These are phyloP conservation scores for Blera fallax DNA, from an alignment of 2,888 invertebrate genomes.

Conservation along the genomic window DNA sequence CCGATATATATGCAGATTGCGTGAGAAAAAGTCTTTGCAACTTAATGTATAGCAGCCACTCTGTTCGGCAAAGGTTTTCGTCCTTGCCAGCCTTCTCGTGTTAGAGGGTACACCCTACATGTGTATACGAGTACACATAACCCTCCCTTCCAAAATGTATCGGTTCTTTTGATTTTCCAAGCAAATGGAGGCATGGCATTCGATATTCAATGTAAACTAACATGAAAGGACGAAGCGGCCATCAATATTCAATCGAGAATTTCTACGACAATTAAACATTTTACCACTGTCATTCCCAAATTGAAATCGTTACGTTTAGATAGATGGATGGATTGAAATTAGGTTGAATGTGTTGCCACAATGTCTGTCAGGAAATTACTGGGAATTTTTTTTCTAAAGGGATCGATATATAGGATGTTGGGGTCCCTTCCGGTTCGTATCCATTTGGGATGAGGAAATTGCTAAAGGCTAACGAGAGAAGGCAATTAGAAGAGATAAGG, in stretches of 20 bases:
- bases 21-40: slow-evolving; percentile 57
- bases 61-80: slow-evolving; percentile 25
- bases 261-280: slow-evolving; percentile 57
- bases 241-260: slow-evolving; percentile 17
- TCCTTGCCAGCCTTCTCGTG: not conserved
- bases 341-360: slow-evolving; percentile 1
- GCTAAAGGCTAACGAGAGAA: slow-evolving; percentile 7
- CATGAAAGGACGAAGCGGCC: not conserved
- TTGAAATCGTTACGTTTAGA: slow-evolving; percentile 40
- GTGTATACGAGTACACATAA: not conserved
- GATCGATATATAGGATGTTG: slow-evolving; percentile 6
- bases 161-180: slow-evolving; percentile 57
- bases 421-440: slow-evolving; percentile 34
- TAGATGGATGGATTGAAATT: slow-evolving; percentile 16
- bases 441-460: slow-evolving; percentile 14
- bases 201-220: slow-evolving; percentile 16
- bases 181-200: slow-evolving; percentile 30
- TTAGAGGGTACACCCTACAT: not conserved
- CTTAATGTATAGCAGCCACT: slow-evolving; percentile 11
- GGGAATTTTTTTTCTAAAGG: not conserved
- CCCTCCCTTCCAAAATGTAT: slow-evolving; percentile 28
- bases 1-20: slow-evolving; percentile 66
- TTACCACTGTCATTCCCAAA: slow-evolving; percentile 50
- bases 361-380: slow-evolving; percentile 34
- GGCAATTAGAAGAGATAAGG: not conserved